A percentile compares a stretch with the other conserved stretches of the same genome.
Conservation (phyloP, 2,888 invertebrate species). For the Drosophila tripunctata region DNA sequence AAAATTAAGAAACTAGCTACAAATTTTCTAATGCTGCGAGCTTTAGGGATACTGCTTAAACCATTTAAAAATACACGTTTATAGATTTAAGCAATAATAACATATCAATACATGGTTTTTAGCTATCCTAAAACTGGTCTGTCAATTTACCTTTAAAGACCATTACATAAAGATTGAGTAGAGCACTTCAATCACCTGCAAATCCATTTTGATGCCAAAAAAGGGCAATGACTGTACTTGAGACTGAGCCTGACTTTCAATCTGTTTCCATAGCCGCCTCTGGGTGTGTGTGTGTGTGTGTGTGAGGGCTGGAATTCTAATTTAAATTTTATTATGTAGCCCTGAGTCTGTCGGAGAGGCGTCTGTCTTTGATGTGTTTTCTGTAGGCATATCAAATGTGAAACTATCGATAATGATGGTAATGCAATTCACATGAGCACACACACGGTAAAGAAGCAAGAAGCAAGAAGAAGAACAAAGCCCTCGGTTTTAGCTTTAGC, state of each 20-base stretch:
- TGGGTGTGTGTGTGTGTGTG: too few species aligned
- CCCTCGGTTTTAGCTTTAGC: background rate
- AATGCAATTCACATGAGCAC: conserved; percentile 53
- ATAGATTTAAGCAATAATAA: too few species aligned
- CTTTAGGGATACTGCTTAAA: too few species aligned
- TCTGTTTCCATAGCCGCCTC: conserved; percentile 5
- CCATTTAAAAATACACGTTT: too few species aligned
- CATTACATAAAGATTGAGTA: background rate
- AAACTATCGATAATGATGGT: conserved; percentile 74
- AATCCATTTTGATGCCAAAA: background rate
- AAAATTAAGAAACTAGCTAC: too few species aligned
- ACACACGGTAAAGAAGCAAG: background rate
- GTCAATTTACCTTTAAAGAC: background rate
- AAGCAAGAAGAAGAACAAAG: background rate
- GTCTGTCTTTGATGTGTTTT: conserved; percentile 63
- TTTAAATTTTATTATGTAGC: conserved; percentile 47
- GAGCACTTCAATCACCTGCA: background rate
- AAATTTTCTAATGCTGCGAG: too few species aligned
- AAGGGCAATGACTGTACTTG: background rate
- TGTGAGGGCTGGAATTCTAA: conserved; percentile 37
- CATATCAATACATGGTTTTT: too few species aligned
- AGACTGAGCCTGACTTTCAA: background rate
- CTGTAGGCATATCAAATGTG: conserved; percentile 60
- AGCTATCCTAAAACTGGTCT: too few species aligned
- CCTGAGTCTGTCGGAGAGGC: background rate